Evolutionary conservation across 1,140 invertebrate genomes (phyloP).

Genomic region (Chionoecetes opilio): DNA sequence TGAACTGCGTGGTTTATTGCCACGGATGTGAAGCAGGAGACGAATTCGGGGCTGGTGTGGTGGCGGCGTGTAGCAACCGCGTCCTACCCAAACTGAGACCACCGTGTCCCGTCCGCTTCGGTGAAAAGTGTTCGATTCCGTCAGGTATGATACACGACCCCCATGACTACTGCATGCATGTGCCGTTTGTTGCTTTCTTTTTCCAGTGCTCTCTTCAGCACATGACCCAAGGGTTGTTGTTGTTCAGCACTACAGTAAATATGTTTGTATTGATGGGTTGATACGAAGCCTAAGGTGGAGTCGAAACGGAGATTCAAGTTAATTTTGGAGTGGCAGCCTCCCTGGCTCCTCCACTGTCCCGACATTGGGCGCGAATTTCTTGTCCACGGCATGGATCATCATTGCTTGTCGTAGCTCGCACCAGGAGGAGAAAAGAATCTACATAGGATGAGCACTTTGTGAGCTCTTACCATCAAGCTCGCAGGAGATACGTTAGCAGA

Average conservation of each 20-base stretch:
- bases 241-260: no score
- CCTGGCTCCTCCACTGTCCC: not conserved
- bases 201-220: no score
- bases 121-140: conserved; percentile 44
- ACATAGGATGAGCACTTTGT: not conserved
- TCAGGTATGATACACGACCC: not conserved
- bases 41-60: not conserved
- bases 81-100: not conserved
- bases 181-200: no score
- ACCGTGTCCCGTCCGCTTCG: conserved; percentile 44
- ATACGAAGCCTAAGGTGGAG: not conserved
- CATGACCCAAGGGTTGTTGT: no score
- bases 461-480: not conserved
- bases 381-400: not conserved
- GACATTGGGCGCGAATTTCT: conserved; percentile 27
- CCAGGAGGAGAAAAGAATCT: not conserved
- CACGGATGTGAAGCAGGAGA: not conserved
- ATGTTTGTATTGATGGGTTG: not conserved
- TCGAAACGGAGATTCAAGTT: not conserved
- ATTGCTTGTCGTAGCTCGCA: not conserved
- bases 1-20: not conserved
- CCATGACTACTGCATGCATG: not conserved
- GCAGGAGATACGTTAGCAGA: not conserved
- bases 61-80: conserved; percentile 35
- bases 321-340: conserved; percentile 56